Conservation (phyloP, 2,888 invertebrate genomes). For the Epinotia ramella region DNA sequence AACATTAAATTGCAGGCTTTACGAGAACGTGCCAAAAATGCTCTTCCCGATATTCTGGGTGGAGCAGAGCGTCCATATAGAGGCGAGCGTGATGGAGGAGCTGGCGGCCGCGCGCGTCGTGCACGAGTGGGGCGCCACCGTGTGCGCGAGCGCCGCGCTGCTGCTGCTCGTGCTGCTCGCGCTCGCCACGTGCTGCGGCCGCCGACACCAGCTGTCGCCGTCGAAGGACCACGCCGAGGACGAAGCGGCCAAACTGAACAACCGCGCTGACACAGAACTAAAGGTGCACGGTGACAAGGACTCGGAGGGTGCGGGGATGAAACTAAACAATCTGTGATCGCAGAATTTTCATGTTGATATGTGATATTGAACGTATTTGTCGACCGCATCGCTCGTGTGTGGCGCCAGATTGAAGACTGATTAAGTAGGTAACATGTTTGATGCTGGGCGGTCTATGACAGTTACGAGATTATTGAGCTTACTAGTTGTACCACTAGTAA, state of each 20-base stretch:
- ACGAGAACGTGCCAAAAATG: conserved; percentile 87
- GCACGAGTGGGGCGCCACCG: conserved; percentile 72
- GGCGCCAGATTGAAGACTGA: background rate
- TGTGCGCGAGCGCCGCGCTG: conserved; percentile 77
- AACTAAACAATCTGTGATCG: conserved; percentile 67
- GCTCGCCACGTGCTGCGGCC: conserved; percentile 66
- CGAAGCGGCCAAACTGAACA: conserved; percentile 72
- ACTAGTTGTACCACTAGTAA: too few species aligned
- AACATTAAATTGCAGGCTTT: conserved; percentile 83
- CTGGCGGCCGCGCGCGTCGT: conserved; percentile 73
- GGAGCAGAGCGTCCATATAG: conserved; percentile 87
- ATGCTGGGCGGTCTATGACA: background rate
- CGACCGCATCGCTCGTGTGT: background rate
- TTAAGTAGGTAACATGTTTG: background rate
- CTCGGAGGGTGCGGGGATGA: conserved; percentile 68
- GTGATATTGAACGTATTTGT: background rate
- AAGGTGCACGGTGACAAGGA: background rate
- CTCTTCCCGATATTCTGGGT: conserved; percentile 93
- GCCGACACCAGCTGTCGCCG: conserved; percentile 54
- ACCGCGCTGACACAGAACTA: conserved; percentile 52
- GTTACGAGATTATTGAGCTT: too few species aligned
- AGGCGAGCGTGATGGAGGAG: conserved; percentile 82
- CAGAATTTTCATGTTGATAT: background rate
- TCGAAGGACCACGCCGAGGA: conserved; percentile 61
- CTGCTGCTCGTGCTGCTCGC: conserved; percentile 80